Evolutionary conservation across 35 echinoderm and acorn worm genomes (phyloP).

Genomic region (Lytechinus pictus): DNA sequence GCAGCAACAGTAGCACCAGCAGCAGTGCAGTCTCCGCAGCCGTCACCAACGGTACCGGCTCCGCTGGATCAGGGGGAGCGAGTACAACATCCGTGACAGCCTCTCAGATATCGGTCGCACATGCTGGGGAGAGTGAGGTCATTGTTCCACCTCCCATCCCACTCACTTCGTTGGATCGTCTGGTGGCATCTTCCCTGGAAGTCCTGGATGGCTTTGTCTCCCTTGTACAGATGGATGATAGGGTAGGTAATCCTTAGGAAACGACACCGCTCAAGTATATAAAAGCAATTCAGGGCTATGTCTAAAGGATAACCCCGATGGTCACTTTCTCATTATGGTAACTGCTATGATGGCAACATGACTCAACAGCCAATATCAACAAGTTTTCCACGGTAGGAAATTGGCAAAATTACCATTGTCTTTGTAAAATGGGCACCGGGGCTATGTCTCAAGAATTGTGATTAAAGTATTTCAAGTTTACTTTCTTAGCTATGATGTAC

Average conservation of each 20-base stretch:
- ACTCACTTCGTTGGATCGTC: slow-evolving; percentile 83
- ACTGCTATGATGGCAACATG: too few relatives aligned
- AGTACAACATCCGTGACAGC: slow-evolving; percentile 81
- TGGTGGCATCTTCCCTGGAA: slow-evolving; percentile 87
- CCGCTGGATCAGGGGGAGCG: slow-evolving; percentile 24
- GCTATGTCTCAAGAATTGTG: too few relatives aligned
- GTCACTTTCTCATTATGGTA: too few relatives aligned
- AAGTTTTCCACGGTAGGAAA: too few relatives aligned
- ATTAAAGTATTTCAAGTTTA: too few relatives aligned
- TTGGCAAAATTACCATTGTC: too few relatives aligned
- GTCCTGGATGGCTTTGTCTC: slow-evolving; percentile 86
- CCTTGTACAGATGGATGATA: slow-evolving; percentile 71
- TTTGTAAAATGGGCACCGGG: too few relatives aligned
- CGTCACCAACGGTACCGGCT: background rate
- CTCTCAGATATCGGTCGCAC: slow-evolving; percentile 56
- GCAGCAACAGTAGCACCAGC: background rate
- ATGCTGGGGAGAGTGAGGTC: slow-evolving; percentile 71
- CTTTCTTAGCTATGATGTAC: too few relatives aligned
- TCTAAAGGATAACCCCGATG: too few relatives aligned
- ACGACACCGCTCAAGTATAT: background rate
- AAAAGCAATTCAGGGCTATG: too few relatives aligned
- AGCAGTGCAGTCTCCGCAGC: slow-evolving; percentile 20
- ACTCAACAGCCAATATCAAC: too few relatives aligned
- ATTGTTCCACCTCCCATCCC: slow-evolving; percentile 73
- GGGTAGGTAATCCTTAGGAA: slow-evolving; percentile 37